Percentiles rank a stretch among this genome's conserved stretches.
Conservation (phyloP, 2,888 invertebrate species). For the Acrocyrtus sp. region DNA sequence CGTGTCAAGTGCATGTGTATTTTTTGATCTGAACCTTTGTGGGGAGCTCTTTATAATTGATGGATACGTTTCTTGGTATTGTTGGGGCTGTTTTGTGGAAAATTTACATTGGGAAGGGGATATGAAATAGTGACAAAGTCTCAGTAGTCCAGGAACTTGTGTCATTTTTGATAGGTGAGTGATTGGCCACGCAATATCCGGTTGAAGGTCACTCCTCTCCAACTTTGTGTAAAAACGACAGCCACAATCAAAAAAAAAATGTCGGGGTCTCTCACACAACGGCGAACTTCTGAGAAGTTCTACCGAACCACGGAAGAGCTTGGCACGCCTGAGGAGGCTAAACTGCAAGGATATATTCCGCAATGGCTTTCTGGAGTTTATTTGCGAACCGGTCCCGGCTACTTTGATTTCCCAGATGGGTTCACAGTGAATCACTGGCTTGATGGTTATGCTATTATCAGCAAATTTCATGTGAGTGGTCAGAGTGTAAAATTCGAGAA, state of each 20-base stretch:
- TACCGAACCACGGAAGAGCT: slow-evolving; percentile 54
- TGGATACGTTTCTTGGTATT: no score
- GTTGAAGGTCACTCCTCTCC: background rate
- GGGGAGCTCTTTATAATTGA: no score
- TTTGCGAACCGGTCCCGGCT: slow-evolving; percentile 36
- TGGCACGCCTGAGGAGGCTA: slow-evolving; percentile 31
- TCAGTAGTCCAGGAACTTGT: no score
- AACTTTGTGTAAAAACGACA: background rate
- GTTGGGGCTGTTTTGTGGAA: background rate
- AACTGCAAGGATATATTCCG: slow-evolving; percentile 40
- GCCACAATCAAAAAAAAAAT: slow-evolving; percentile 12
- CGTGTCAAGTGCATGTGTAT: no score
- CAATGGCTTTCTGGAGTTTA: slow-evolving; percentile 42
- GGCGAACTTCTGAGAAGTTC: slow-evolving; percentile 47
- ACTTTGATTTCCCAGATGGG: slow-evolving; percentile 43
- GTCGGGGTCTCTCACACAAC: slow-evolving; percentile 35
- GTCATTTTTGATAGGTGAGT: background rate
- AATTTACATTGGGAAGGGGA: no score
- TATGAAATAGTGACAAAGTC: no score
- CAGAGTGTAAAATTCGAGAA: slow-evolving; percentile 64
- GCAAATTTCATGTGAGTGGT: slow-evolving; percentile 48
- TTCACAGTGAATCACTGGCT: slow-evolving; percentile 53
- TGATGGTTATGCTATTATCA: slow-evolving; percentile 52
- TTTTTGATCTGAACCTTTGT: no score
- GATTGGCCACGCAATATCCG: slow-evolving; percentile 4